A percentile compares a stretch with the other conserved stretches of the same genome.
Conservation (phyloP, 2,888 invertebrate species). For the Drosophila macrospina region DNA sequence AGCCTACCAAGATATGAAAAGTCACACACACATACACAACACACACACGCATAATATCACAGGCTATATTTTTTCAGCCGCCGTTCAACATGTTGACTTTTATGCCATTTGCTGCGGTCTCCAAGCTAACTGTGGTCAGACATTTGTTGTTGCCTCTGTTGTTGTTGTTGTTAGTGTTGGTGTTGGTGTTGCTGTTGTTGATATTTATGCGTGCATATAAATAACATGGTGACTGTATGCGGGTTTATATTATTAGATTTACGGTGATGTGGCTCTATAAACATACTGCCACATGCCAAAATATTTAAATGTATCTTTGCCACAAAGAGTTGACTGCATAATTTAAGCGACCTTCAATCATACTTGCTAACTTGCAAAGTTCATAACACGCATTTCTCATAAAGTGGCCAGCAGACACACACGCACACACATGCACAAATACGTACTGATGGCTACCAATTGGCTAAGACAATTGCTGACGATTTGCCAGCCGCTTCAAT, state of each 20-base stretch:
- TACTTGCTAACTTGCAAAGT: constrained; percentile 44
- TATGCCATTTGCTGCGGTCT: constrained; percentile 77
- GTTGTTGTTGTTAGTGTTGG: constrained; percentile 19
- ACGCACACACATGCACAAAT: not conserved
- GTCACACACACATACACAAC: constrained; percentile 53
- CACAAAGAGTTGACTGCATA: constrained; percentile 75
- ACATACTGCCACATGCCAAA: constrained; percentile 60
- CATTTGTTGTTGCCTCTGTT: constrained; percentile 28
- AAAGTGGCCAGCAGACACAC: constrained; percentile 21
- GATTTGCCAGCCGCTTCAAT: constrained; percentile 62
- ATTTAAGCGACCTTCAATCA: constrained; percentile 69
- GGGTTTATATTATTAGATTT: constrained; percentile 78
- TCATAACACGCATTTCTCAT: constrained; percentile 55
- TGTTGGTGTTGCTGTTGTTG: constrained; percentile 32
- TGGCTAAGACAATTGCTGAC: constrained; percentile 66
- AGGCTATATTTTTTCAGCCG: constrained; percentile 71
- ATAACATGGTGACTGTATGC: constrained; percentile 67
- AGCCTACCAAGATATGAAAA: constrained; percentile 78
- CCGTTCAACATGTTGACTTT: constrained; percentile 78
- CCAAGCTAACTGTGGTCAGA: constrained; percentile 76
- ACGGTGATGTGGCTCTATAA: constrained; percentile 65
- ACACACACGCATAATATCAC: constrained; percentile 43
- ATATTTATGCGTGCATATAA: constrained; percentile 77
- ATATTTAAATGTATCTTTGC: constrained; percentile 66
- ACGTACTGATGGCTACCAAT: constrained; percentile 46